Conservation (phyloP, 2,113 vertebrate species). For the Seriola quinqueradiata region DNA sequence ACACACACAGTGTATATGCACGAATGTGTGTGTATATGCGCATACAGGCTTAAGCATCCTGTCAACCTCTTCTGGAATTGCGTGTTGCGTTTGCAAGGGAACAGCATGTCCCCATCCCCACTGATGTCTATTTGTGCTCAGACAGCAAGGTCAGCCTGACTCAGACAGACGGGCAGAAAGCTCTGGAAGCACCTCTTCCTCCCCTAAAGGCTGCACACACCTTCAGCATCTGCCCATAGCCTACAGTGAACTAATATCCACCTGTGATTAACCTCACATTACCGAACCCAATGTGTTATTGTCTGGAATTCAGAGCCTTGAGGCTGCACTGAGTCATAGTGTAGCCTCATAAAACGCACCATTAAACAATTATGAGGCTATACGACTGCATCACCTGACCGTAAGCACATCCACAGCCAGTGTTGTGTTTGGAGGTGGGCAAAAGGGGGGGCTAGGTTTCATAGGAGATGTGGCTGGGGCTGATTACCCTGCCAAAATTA, state of each 20-base stretch:
- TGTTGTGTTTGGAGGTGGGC: slow-evolving; percentile 59
- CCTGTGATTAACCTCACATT: slow-evolving; percentile 80
- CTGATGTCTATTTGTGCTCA: slow-evolving; percentile 43
- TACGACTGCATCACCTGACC: slow-evolving; percentile 66
- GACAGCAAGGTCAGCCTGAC: slow-evolving; percentile 57
- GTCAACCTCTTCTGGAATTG: neutral
- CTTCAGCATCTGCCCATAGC: slow-evolving; percentile 56
- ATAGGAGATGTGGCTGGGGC: slow-evolving; percentile 12
- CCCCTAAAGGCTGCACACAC: slow-evolving; percentile 47
- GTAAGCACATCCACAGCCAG: slow-evolving; percentile 36
- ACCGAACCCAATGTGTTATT: slow-evolving; percentile 62
- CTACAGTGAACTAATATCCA: slow-evolving; percentile 69
- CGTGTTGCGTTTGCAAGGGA: slow-evolving; percentile 33
- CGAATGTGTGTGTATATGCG: neutral
- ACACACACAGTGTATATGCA: neutral
- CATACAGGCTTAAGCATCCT: neutral
- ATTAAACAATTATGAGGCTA: slow-evolving; percentile 83
- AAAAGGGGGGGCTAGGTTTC: slow-evolving; percentile 1
- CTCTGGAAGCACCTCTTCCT: slow-evolving; percentile 33
- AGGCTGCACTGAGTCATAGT: slow-evolving; percentile 72
- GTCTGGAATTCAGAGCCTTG: slow-evolving; percentile 68
- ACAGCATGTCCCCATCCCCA: slow-evolving; percentile 49
- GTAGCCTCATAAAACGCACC: slow-evolving; percentile 81
- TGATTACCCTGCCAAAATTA: slow-evolving; percentile 43
- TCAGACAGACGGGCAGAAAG: slow-evolving; percentile 38